Percentiles rank a stretch among this genome's conserved stretches.
Conservation (phyloP, 23 tunicate species). For the Pegea sp. region DNA sequence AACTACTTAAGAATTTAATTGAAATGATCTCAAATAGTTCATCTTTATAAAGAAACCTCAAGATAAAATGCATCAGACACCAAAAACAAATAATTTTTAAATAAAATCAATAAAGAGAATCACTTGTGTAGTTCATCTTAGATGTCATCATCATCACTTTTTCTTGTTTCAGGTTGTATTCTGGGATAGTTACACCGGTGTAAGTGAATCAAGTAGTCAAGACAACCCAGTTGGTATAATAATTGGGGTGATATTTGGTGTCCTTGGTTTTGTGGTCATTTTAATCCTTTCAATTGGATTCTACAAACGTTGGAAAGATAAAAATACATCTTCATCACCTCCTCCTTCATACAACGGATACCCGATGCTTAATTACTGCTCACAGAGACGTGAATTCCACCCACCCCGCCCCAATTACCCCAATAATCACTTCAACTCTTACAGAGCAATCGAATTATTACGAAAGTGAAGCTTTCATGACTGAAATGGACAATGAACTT, state of each 20-base stretch:
- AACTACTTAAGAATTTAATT: too few species aligned
- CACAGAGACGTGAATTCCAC: neutral
- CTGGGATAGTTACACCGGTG: slow-evolving; percentile 59
- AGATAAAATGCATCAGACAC: too few species aligned
- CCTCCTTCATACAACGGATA: neutral
- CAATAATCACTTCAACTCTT: too few species aligned
- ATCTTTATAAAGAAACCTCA: too few species aligned
- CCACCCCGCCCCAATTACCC: too few species aligned
- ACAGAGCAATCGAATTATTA: slow-evolving; percentile 7
- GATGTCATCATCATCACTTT: too few species aligned
- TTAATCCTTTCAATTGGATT: slow-evolving; percentile 8
- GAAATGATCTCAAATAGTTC: too few species aligned
- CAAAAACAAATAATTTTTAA: too few species aligned
- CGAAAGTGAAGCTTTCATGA: slow-evolving; percentile 5
- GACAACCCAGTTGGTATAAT: slow-evolving; percentile 67
- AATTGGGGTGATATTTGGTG: slow-evolving; percentile 48
- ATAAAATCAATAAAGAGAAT: too few species aligned
- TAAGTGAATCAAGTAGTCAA: slow-evolving; percentile 1
- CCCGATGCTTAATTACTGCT: neutral
- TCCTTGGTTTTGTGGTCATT: slow-evolving; percentile 20
- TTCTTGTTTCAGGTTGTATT: slow-evolving; percentile 30
- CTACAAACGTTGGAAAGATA: too few species aligned
- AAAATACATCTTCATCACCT: too few species aligned
- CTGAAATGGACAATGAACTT: slow-evolving; percentile 34
- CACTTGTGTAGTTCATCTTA: too few species aligned